Base-by-base conservation (phyloP, 2,797 vertebrate genomes). In the Psittacula echo region DNA sequence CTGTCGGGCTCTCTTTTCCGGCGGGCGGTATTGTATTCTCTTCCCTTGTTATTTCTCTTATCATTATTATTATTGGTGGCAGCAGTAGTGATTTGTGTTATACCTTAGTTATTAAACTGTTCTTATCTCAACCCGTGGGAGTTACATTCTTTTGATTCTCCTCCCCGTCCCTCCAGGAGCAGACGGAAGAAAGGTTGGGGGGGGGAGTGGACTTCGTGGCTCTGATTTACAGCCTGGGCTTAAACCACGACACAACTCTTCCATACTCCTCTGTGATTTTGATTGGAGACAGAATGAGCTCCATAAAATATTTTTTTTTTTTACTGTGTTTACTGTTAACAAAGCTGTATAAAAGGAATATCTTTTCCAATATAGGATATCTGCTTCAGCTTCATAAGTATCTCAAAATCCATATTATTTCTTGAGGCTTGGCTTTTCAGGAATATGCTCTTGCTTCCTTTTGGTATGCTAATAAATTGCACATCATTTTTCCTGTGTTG, bases 381-480 rank as follows among this genome's bases (percentile, higher is more conserved):
- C n/a, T 80, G 24, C 47, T 94, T 89, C 62, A 88, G 7, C 18
- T 58, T 94, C 75, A 13, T 47, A 95, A 81, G 23, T 73, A 34
- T 58, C 34, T 85, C 29, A 60, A 74, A 85, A 67, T 66, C 30
- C 11, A n/a, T 17, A 39, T 10, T 64, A 45, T 60, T 94, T 94
- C 48, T 87, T 77, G 42, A 77, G 29, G 19, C 6, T 74, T 89
- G 30, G 13, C 27, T 90, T 87, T 82, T 72, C 71, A 45, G 37
- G 37, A 79, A 66, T 67, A 72, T 22, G 9, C 10, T 88, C 44
- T 73, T 67, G 9, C 84, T 85, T 85, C 44, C 30, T 41, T 93
- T 84, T 85, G 42, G 18, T 87, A 65, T 77, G 29, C 9, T 92
- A 82, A 94, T 76, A 89, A 85, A 87, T 80, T 83, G 13, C 54